Percentiles rank a stretch among this genome's conserved stretches.
phyloP scores from a whole-genome alignment of 2,113 vertebrate genomes.

The Chaetura pelagica region DNA sequence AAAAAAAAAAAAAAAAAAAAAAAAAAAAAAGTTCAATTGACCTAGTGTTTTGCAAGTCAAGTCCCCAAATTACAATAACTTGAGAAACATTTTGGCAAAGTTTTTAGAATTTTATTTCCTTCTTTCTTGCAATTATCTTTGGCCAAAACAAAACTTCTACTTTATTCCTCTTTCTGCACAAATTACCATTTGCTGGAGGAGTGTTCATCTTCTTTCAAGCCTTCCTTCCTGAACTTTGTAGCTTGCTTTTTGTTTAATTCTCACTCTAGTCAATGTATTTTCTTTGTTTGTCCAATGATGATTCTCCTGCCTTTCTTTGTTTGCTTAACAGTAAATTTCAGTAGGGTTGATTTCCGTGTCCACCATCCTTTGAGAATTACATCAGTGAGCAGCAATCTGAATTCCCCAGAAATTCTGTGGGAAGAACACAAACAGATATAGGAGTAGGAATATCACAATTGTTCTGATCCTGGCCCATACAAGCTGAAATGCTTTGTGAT shows the following conservation, averaged over 20 bases:
- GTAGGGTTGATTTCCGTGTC: not conserved
- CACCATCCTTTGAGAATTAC: not conserved
- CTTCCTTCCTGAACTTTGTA: not conserved
- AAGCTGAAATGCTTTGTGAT: not conserved
- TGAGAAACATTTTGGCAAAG: slow-evolving; percentile 44
- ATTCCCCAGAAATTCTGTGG: not conserved
- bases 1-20: not conserved
- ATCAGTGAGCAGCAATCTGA: not conserved
- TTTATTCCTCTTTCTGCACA: not conserved
- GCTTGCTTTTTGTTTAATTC: not conserved
- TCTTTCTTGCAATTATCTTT: not conserved
- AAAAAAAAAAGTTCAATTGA: not conserved
- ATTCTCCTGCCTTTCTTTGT: not conserved
- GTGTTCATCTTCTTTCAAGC: not conserved
- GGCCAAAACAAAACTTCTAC: not conserved
- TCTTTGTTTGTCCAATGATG: not conserved
- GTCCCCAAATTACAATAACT: slow-evolving; percentile 11
- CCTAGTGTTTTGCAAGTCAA: slow-evolving; percentile 32
- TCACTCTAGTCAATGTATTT: not conserved
- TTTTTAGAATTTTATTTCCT: not conserved
- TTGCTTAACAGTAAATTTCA: no score
- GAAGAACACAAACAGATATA: not conserved
- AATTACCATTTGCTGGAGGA: not conserved
- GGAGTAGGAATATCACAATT: not conserved
- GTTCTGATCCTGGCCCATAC: not conserved